Percentiles rank a stretch among this genome's conserved stretches.
These are phyloP conservation scores for Scytalopus superciliaris DNA, from an alignment of 2,113 vertebrate genomes.

Conservation along the genomic window DNA sequence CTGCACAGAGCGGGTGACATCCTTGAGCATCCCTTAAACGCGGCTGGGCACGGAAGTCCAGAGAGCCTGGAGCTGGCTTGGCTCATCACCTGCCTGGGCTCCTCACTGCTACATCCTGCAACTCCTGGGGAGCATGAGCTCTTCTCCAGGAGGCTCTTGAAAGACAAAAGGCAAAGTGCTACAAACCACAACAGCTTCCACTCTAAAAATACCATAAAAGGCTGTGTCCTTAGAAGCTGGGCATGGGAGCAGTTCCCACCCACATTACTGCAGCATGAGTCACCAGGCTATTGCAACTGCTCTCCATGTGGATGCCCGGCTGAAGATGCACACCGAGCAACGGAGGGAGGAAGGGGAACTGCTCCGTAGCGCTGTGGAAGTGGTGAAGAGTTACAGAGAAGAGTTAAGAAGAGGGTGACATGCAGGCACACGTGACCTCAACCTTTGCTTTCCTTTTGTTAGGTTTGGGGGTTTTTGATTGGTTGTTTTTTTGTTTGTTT, in stretches of 20 bases:
- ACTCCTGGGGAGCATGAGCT: neutral
- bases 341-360: neutral
- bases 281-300: slow-evolving; percentile 14
- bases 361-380: fast-evolving
- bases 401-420: neutral
- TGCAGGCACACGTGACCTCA: fast-evolving
- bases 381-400: neutral
- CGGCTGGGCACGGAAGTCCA: neutral
- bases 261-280: slow-evolving; percentile 64
- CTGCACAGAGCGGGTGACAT: fast-evolving
- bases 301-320: slow-evolving; percentile 1
- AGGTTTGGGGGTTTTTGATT: neutral
- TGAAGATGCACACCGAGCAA: neutral
- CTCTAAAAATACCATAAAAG: slow-evolving; percentile 70
- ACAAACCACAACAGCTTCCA: slow-evolving; percentile 14
- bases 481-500: neutral
- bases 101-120: neutral
- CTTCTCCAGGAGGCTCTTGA: neutral
- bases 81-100: neutral
- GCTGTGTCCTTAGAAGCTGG: slow-evolving; percentile 46
- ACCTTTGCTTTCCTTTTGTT: neutral
- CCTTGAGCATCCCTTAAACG: neutral
- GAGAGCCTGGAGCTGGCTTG: neutral
- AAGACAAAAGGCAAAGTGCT: neutral
- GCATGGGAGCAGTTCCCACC: slow-evolving; percentile 60